phyloP scores from a whole-genome alignment of 2,888 invertebrate species.

The Tricholauxania praeusta region DNA sequence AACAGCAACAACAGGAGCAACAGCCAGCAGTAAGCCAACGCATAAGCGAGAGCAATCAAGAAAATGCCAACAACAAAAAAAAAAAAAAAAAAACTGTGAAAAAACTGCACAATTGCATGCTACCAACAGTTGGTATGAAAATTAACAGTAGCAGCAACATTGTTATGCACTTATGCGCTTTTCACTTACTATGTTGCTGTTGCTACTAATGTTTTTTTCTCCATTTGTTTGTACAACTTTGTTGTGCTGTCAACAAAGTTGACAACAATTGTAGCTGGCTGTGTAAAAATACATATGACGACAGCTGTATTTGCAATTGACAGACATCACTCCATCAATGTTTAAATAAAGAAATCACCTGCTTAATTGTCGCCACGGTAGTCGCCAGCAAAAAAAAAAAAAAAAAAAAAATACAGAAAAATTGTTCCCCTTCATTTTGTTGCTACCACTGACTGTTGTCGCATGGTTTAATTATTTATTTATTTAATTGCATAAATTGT shows the following conservation, averaged over 20 bases:
- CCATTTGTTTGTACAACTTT: neutral
- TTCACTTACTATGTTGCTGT: neutral
- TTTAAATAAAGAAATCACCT: constrained; percentile 24
- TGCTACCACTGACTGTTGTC: too few species aligned
- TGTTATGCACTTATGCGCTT: constrained; percentile 32
- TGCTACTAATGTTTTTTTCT: neutral
- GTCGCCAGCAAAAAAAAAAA: neutral
- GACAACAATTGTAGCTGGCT: neutral
- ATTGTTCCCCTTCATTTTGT: too few species aligned
- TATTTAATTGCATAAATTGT: constrained; percentile 12
- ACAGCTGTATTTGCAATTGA: constrained; percentile 24
- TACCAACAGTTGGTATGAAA: neutral
- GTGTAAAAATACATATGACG: neutral
- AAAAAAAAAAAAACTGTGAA: constrained; percentile 19
- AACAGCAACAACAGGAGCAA: constrained; percentile 8
- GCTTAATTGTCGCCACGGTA: constrained; percentile 10
- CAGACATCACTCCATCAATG: constrained; percentile 23
- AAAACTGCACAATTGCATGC: constrained; percentile 26
- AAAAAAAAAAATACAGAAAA: too few species aligned
- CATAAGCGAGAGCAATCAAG: constrained; percentile 33
- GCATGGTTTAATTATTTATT: neutral
- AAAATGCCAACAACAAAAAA: constrained; percentile 27
- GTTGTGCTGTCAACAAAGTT: constrained; percentile 22
- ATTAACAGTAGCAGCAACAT: neutral
- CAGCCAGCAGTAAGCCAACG: constrained; percentile 42